Evolutionary conservation across 2,113 vertebrate genomes (phyloP).

Genomic region (Calidris pygmaea): DNA sequence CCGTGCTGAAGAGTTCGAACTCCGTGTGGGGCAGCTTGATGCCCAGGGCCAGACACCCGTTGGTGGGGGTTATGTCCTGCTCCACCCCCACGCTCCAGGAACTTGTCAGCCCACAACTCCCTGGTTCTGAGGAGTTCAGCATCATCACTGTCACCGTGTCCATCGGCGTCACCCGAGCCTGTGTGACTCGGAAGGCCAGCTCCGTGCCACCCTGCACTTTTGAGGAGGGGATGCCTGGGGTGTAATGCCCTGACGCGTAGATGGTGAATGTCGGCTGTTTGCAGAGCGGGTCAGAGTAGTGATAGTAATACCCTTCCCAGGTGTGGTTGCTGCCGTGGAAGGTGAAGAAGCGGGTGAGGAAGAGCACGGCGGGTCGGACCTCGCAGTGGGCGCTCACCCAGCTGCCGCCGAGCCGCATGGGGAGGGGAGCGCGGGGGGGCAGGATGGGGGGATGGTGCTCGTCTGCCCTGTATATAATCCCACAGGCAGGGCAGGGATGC

Average conservation of each 20-base stretch:
- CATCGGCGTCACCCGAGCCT: conserved; percentile 77
- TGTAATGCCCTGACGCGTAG: conserved; percentile 81
- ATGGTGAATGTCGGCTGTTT: conserved; percentile 84
- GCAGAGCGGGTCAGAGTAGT: conserved; percentile 87
- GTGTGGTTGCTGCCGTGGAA: conserved; percentile 76
- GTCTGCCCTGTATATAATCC: conserved; percentile 77
- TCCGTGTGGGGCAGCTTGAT: conserved; percentile 89
- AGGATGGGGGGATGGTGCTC: conserved; percentile 82
- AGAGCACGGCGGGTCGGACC: conserved; percentile 84
- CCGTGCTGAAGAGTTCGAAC: conserved; percentile 86
- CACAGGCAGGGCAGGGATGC: conserved; percentile 84
- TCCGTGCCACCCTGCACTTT: conserved; percentile 78
- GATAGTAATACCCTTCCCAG: conserved; percentile 86
- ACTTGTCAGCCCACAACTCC: conserved; percentile 79
- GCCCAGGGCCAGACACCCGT: conserved; percentile 83
- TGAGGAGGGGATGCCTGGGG: conserved; percentile 73
- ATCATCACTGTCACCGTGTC: conserved; percentile 73
- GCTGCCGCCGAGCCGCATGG: conserved; percentile 74
- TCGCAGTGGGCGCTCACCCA: conserved; percentile 88
- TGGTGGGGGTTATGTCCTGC: conserved; percentile 84
- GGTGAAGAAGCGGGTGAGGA: conserved; percentile 85
- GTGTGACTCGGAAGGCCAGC: conserved; percentile 84
- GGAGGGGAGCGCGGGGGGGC: conserved; percentile 30
- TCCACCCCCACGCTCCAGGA: conserved; percentile 80
- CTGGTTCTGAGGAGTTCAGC: conserved; percentile 77